Conservation (phyloP, 1,140 invertebrate species). For the Scaptomyza pallida region DNA sequence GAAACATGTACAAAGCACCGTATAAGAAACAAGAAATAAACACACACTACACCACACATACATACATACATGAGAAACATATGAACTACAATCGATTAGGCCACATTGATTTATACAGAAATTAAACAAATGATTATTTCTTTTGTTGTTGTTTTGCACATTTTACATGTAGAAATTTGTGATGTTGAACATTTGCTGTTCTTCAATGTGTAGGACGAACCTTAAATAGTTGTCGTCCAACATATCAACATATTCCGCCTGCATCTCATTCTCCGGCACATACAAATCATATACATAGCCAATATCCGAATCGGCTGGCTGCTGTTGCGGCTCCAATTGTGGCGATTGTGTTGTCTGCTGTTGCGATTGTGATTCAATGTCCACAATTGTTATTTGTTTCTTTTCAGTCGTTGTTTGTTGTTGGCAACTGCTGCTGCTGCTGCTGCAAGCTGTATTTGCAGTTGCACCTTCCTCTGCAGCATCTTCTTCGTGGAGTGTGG, state of each 20-base stretch:
- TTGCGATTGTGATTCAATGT: constrained; percentile 59
- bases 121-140: neutral
- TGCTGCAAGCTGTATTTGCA: neutral
- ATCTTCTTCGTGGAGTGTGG: constrained; percentile 46
- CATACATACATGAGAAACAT: constrained; percentile 1
- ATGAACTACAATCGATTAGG: constrained; percentile 9
- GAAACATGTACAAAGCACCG: neutral
- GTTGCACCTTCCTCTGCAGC: constrained; percentile 1
- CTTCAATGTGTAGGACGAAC: constrained; percentile 82
- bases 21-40: neutral
- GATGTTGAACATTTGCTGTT: constrained; percentile 70
- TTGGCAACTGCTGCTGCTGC: constrained; percentile 7
- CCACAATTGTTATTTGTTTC: constrained; percentile 63
- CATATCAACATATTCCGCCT: constrained; percentile 74
- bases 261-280: constrained; percentile 76
- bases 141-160: no score
- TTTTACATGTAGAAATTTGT: constrained; percentile 75
- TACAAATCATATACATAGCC: constrained; percentile 83
- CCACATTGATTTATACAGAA: no score
- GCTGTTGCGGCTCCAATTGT: constrained; percentile 23
- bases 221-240: constrained; percentile 83
- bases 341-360: neutral
- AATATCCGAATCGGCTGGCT: constrained; percentile 73
- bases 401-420: neutral
- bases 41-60: constrained; percentile 1